A percentile compares a stretch with the other conserved stretches of the same genome.
Conservation (phyloP, 1,140 invertebrate species). For the Calosoma granatense region DNA sequence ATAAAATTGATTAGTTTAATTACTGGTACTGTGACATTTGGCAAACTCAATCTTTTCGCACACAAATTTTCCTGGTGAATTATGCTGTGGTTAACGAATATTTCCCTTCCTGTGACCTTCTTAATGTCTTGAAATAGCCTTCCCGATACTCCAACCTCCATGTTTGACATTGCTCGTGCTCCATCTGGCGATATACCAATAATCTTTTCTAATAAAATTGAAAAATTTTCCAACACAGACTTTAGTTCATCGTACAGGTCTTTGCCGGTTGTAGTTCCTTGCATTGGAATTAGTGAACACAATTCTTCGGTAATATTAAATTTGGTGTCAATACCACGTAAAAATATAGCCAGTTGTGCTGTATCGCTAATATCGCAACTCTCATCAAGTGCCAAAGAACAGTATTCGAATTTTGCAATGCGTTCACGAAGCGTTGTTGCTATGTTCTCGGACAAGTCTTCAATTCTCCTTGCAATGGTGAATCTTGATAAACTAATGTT, state of each 20-base stretch:
- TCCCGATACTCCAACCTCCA: conserved; percentile 23
- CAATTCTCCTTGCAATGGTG: conserved; percentile 25
- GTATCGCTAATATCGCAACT: conserved; percentile 27
- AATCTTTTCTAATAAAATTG: conserved; percentile 19
- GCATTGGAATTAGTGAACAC: conserved; percentile 20
- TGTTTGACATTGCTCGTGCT: conserved; percentile 27
- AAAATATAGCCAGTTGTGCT: conserved; percentile 25
- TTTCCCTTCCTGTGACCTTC: conserved; percentile 13
- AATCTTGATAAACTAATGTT: conserved; percentile 22
- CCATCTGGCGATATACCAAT: conserved; percentile 27
- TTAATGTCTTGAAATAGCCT: conserved; percentile 20
- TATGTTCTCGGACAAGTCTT: conserved; percentile 24
- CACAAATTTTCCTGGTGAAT: conserved; percentile 28
- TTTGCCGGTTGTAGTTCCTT: conserved; percentile 24
- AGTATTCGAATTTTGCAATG: conserved; percentile 24
- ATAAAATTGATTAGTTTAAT: conserved; percentile 22
- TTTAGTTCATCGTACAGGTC: conserved; percentile 25
- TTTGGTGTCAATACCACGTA: conserved; percentile 23
- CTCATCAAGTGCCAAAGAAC: conserved; percentile 29
- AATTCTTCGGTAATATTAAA: conserved; percentile 30
- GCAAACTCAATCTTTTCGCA: conserved; percentile 15
- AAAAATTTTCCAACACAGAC: conserved; percentile 16
- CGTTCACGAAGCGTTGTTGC: conserved; percentile 18
- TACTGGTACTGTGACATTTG: conserved; percentile 15
- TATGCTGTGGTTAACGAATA: conserved; percentile 26